Evolutionary conservation across 2,888 invertebrate species (phyloP).

Genomic region (Neuroscelio doddi): DNA sequence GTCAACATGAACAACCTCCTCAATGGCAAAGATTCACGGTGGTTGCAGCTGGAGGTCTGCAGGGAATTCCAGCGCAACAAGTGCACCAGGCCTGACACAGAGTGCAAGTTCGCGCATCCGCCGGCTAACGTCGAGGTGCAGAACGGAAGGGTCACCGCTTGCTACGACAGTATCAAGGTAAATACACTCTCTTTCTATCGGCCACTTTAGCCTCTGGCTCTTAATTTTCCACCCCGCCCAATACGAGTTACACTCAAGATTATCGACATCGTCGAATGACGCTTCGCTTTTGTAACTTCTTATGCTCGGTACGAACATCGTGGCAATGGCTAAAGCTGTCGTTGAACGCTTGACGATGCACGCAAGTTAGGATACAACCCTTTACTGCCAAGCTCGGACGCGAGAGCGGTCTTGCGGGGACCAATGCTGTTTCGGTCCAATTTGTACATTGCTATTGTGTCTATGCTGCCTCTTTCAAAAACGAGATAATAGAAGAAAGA

Average conservation of each 20-base stretch:
- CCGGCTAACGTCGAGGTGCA: constrained; percentile 99
- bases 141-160: constrained; percentile 99
- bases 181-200: too few relatives aligned
- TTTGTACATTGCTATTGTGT: too few relatives aligned
- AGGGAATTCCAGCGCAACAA: constrained; percentile 99
- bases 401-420: too few relatives aligned
- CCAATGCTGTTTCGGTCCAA: too few relatives aligned
- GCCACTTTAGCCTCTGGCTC: too few relatives aligned
- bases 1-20: constrained; percentile 97
- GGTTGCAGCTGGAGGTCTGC: constrained; percentile 99
- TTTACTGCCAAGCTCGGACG: constrained; percentile 24
- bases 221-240: neutral
- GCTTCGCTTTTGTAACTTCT: constrained; percentile 45
- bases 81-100: constrained; percentile 98
- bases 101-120: constrained; percentile 99
- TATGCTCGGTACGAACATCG: constrained; percentile 44
- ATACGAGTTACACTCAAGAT: constrained; percentile 29
- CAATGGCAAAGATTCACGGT: constrained; percentile 99
- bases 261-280: constrained; percentile 24
- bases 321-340: constrained; percentile 47
- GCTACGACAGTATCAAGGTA: constrained; percentile 99
- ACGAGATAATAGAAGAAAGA: too few relatives aligned
- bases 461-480: too few relatives aligned
- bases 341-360: constrained; percentile 48
- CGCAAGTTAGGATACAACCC: constrained; percentile 40